A percentile compares a stretch with the other conserved stretches of the same genome.
Evolutionary conservation across 1,140 invertebrate species (phyloP).

Genomic region (Drepana arcuata): DNA sequence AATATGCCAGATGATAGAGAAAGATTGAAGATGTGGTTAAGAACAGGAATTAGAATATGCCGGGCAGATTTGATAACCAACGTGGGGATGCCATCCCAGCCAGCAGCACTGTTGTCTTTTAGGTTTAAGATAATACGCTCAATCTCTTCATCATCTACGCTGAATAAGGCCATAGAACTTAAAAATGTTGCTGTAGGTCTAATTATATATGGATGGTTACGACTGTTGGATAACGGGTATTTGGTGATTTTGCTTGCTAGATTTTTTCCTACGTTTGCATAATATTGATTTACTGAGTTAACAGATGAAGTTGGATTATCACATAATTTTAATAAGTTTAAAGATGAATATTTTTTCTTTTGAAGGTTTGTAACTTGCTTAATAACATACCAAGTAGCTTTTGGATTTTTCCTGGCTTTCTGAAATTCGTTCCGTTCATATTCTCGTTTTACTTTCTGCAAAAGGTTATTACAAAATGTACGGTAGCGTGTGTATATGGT

Average conservation of each 20-base stretch:
- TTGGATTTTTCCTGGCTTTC: slow-evolving; percentile 1
- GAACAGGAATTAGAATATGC: too few species aligned
- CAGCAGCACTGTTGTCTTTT: slow-evolving; percentile 2
- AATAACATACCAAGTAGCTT: slow-evolving; percentile 5
- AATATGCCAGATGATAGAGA: background rate
- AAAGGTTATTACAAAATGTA: slow-evolving; percentile 6
- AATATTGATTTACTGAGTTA: slow-evolving; percentile 4
- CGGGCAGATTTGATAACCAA: background rate
- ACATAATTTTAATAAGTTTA: background rate
- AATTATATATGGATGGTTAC: background rate
- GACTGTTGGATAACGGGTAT: background rate
- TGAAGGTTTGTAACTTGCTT: background rate
- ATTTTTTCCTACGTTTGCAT: slow-evolving; percentile 2
- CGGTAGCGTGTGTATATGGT: slow-evolving; percentile 7
- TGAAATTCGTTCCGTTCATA: background rate
- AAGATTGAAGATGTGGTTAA: background rate
- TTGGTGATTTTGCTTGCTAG: background rate
- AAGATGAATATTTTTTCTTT: background rate
- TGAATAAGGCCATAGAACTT: background rate
- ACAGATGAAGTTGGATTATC: slow-evolving; percentile 2
- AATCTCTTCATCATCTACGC: slow-evolving; percentile 1
- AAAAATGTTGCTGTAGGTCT: too few species aligned
- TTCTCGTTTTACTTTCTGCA: slow-evolving; percentile 2
- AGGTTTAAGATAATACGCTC: background rate
- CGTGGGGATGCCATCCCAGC: slow-evolving; percentile 8